Percentiles rank a stretch among this genome's conserved stretches.
Conservation (phyloP, 2,113 vertebrate genomes). For the Tragelaphus imberbis region DNA sequence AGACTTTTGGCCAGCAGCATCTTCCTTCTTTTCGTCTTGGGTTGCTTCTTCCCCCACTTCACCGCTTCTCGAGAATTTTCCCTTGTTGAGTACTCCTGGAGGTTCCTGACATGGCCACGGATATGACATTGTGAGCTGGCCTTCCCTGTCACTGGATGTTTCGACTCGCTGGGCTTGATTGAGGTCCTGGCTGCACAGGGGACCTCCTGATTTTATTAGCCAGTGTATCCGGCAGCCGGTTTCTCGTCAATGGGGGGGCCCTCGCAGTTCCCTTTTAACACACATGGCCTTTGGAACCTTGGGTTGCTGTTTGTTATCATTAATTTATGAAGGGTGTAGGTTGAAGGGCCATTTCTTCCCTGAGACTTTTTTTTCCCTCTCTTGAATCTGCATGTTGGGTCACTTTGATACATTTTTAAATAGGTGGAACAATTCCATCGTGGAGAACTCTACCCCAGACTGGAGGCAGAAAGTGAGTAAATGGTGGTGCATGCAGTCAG, state of each 20-base stretch:
- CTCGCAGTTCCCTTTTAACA: not conserved
- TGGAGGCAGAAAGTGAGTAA: not conserved
- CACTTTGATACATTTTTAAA: not conserved
- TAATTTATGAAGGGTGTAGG: not conserved
- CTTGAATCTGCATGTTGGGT: not conserved
- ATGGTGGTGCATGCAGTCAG: not conserved
- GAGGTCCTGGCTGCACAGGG: not conserved
- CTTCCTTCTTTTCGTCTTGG: not conserved
- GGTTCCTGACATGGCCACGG: not conserved
- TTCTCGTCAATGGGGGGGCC: not conserved
- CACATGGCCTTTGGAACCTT: not conserved
- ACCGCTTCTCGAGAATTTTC: not conserved
- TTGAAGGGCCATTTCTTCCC: not conserved
- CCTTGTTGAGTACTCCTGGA: not conserved
- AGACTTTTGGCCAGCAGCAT: fast-evolving
- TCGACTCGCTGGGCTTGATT: not conserved
- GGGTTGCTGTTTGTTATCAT: not conserved
- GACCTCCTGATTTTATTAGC: not conserved
- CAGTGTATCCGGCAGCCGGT: not conserved
- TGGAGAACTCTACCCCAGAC: not conserved
- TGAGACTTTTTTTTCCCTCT: not conserved
- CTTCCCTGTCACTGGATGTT: not conserved
- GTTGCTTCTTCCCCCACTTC: not conserved
- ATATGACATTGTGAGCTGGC: not conserved
- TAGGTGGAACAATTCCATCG: not conserved